Evolutionary conservation across 2,113 vertebrate genomes (phyloP).

Genomic region (Circaetus cinerascens): DNA sequence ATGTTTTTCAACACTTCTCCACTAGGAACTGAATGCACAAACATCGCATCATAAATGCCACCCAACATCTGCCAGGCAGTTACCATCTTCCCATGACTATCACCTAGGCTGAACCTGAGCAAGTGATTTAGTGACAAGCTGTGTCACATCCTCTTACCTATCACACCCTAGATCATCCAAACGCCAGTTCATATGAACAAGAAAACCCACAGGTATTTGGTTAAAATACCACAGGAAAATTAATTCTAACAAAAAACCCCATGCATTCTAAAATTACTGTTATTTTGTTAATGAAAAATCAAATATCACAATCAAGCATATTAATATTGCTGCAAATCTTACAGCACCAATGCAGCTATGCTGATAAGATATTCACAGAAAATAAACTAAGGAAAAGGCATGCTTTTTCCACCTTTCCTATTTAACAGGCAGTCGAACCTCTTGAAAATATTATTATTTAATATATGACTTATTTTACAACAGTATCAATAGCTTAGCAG

Average conservation of each 20-base stretch:
- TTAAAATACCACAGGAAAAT: background rate
- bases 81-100: conserved; percentile 44
- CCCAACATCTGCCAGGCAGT: conserved; percentile 59
- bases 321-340: background rate
- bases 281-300: background rate
- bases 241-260: background rate
- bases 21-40: conserved; percentile 63
- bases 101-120: conserved; percentile 34
- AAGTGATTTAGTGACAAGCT: conserved; percentile 42
- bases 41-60: conserved; percentile 61
- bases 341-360: background rate
- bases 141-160: background rate
- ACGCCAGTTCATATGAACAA: background rate
- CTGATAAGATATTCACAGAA: background rate
- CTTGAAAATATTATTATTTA: background rate
- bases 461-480: background rate
- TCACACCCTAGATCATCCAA: background rate
- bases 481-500: background rate
- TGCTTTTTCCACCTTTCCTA: background rate
- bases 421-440: background rate
- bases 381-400: background rate
- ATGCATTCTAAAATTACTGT: background rate
- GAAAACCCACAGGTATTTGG: background rate
- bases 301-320: background rate
- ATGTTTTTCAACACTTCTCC: conserved; percentile 63